Evolutionary conservation across 1,140 invertebrate genomes (phyloP).

Genomic region (Calycopis cecrops): DNA sequence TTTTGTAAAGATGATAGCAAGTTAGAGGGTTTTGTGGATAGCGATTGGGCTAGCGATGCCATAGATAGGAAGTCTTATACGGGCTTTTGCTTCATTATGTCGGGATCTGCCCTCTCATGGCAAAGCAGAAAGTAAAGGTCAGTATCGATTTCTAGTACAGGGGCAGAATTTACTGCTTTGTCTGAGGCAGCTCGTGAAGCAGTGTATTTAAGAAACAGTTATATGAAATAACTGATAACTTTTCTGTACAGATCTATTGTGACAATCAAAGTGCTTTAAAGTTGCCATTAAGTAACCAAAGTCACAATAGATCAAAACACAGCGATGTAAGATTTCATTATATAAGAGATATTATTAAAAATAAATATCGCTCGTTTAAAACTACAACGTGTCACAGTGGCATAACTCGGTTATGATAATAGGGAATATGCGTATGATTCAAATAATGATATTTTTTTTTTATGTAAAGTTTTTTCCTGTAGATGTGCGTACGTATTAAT

Average conservation of each 20-base stretch:
- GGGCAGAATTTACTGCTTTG: constrained; percentile 31
- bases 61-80: constrained; percentile 13
- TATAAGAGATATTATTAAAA: constrained; percentile 13
- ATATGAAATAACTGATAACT: constrained; percentile 16
- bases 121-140: constrained; percentile 9
- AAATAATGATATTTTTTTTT: no score
- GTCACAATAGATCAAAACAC: constrained; percentile 15
- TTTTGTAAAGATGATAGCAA: constrained; percentile 4
- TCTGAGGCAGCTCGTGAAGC: constrained; percentile 27
- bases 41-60: constrained; percentile 16
- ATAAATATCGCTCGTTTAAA: no score
- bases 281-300: constrained; percentile 12
- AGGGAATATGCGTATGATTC: no score
- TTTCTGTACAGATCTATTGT: constrained; percentile 12
- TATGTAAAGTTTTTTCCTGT: no score
- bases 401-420: no score
- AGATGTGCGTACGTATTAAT: no score
- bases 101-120: constrained; percentile 8
- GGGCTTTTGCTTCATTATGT: no score
- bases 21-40: constrained; percentile 20
- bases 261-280: constrained; percentile 23
- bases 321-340: constrained; percentile 16
- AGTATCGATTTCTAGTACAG: constrained; percentile 5
- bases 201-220: constrained; percentile 20
- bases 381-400: no score